Evolutionary conservation across 2,113 vertebrate genomes (phyloP).

Genomic region (Nestor notabilis): DNA sequence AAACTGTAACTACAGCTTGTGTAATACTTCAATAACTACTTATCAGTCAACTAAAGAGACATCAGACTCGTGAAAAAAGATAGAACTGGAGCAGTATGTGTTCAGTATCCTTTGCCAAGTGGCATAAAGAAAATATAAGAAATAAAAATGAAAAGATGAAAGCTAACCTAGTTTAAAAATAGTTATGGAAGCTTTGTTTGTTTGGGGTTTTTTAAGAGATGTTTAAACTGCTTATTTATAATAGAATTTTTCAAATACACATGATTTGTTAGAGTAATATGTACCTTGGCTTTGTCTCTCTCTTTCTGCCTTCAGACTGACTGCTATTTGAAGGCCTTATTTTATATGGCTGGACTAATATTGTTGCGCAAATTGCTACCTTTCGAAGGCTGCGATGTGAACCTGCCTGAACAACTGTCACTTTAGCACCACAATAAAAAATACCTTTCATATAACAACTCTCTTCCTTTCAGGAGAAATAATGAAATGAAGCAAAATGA

Average conservation of each 20-base stretch:
- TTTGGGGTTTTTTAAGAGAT: not conserved
- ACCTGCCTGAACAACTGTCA: slow-evolving; percentile 33
- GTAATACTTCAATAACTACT: not conserved
- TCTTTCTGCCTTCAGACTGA: not conserved
- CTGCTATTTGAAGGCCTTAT: slow-evolving; percentile 3
- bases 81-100: not conserved
- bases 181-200: not conserved
- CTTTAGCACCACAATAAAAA: slow-evolving; percentile 46
- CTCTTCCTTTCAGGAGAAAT: slow-evolving; percentile 6
- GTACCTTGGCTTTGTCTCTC: not conserved
- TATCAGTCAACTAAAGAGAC: not conserved
- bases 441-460: slow-evolving; percentile 20
- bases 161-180: slow-evolving; percentile 32
- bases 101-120: not conserved
- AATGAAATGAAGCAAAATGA: not conserved
- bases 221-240: slow-evolving; percentile 26
- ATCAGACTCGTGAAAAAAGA: not conserved
- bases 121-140: not conserved
- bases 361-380: slow-evolving; percentile 53
- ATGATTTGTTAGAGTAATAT: slow-evolving; percentile 33
- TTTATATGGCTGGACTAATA: slow-evolving; percentile 17
- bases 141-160: slow-evolving; percentile 34
- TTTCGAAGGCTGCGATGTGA: slow-evolving; percentile 13
- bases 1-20: not conserved
- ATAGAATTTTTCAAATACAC: slow-evolving; percentile 5